Conservation (phyloP, 2,113 vertebrate species). For the Leiothrix lutea region DNA sequence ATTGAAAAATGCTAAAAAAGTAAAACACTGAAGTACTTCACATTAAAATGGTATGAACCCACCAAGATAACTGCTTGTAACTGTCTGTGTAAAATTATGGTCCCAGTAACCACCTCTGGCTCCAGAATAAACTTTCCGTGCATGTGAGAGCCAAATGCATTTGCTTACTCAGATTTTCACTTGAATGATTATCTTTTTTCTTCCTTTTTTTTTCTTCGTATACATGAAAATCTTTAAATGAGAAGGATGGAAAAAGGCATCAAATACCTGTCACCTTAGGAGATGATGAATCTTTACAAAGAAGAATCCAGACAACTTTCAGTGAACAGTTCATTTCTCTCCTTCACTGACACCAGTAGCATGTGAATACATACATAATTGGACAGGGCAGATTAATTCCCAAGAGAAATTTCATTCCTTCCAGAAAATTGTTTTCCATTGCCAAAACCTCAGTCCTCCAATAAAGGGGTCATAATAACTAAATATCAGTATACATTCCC, state of each 20-base stretch:
- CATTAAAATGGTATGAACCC: constrained; percentile 55
- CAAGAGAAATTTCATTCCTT: background rate
- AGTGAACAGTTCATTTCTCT: background rate
- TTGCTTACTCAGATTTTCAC: constrained; percentile 74
- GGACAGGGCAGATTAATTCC: background rate
- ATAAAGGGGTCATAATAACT: background rate
- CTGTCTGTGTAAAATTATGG: constrained; percentile 66
- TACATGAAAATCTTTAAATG: background rate
- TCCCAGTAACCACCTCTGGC: constrained; percentile 65
- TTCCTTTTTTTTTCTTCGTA: background rate
- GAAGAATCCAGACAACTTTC: background rate
- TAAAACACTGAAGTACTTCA: constrained; percentile 50
- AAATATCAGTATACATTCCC: background rate
- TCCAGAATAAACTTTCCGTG: constrained; percentile 62
- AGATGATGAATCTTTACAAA: background rate
- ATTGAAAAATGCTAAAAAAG: constrained; percentile 70
- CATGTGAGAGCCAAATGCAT: constrained; percentile 59
- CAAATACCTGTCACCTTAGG: background rate
- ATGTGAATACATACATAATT: background rate
- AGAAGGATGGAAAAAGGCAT: background rate
- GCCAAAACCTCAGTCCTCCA: background rate
- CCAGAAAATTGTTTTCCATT: background rate
- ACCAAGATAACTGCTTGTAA: constrained; percentile 46
- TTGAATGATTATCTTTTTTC: constrained; percentile 9
- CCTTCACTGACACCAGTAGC: background rate